Conservation (phyloP, 1,140 invertebrate species). For the Lasaia peninsularis region DNA sequence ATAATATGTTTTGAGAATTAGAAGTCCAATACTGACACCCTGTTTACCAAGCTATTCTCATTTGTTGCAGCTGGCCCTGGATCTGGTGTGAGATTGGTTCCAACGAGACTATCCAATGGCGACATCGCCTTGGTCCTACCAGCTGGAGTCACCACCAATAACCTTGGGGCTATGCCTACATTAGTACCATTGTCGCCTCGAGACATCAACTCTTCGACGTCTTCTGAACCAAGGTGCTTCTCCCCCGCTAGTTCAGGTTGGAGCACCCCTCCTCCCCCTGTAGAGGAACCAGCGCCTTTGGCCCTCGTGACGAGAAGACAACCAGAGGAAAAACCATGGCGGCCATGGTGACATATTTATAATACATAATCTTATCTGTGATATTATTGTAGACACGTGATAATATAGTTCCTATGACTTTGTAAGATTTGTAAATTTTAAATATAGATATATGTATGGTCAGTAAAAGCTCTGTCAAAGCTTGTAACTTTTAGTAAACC, state of each 20-base stretch:
- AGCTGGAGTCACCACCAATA: conserved; percentile 75
- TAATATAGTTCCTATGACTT: conserved; percentile 59
- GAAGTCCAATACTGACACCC: too few species aligned
- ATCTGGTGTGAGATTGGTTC: conserved; percentile 86
- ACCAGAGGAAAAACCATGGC: conserved; percentile 80
- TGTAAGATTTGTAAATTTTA: conserved; percentile 33
- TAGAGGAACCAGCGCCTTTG: conserved; percentile 79
- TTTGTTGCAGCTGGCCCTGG: conserved; percentile 79
- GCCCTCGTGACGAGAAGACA: conserved; percentile 84
- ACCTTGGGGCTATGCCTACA: conserved; percentile 78
- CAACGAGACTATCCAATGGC: conserved; percentile 87
- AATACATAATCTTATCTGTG: conserved; percentile 52
- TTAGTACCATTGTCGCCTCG: conserved; percentile 84
- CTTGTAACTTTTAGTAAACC: background rate
- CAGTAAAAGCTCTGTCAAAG: conserved; percentile 42
- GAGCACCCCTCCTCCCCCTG: conserved; percentile 50
- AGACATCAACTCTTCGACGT: conserved; percentile 81
- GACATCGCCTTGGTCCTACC: conserved; percentile 89
- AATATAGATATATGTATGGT: conserved; percentile 38
- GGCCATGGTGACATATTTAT: conserved; percentile 82
- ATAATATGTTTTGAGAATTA: too few species aligned
- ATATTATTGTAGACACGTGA: conserved; percentile 47
- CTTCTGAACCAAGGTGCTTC: conserved; percentile 65
- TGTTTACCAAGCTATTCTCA: background rate
- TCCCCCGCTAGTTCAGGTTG: conserved; percentile 66